Base-by-base conservation (phyloP, 2,888 invertebrate genomes). In the Melipona bicolor region DNA sequence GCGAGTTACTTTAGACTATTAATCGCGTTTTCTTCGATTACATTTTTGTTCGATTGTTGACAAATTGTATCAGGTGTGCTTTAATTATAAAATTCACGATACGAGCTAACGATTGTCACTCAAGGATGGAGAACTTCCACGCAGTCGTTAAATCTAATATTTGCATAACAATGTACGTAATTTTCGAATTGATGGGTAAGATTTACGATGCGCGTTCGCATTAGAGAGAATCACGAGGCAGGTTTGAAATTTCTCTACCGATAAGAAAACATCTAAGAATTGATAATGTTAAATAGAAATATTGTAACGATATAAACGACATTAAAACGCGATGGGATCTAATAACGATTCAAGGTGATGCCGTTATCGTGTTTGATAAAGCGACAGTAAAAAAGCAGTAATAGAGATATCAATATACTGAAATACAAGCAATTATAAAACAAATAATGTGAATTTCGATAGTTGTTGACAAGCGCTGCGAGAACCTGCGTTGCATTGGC, bases 201-300 rank as follows among this genome's bases (percentile, higher is more conserved):
- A 27, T 68, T 1, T 11, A 32, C 32, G 36, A 36, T 43, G 9
- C 27, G 11, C 9, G 3, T 59, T 54, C 61, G 24, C 50, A 54
- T 24, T 49, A 36, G 32, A 27, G 17, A 5, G 21, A 4, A 21
- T n/a, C 4, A 17, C 21, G 27, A 72, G 64, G 68, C 19, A 50
- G 61, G 11, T 54, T 17, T 0, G 49, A 72, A 84, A 72, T 72
- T 62, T 61, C 36, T 21, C 17, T 62, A 64, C 15, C 17, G 77
- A 81, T 85, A 76, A 84, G 50, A 36, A 15, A 9, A 13, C 54
- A 50, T 59, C 59, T 56, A 64, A 65, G 69, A 21, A 52, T 24
- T 21, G 81, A 79, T 64, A 67, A 67, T 5, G 15, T 68, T 65
- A 62, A 9, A 24, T 9, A 19, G 27, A 32, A 65, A 64, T 65